Evolutionary conservation across 2,797 vertebrate species (phyloP), one percentile per base, ranked within the genome.

Genomic region (Cuculus canorus): DNA sequence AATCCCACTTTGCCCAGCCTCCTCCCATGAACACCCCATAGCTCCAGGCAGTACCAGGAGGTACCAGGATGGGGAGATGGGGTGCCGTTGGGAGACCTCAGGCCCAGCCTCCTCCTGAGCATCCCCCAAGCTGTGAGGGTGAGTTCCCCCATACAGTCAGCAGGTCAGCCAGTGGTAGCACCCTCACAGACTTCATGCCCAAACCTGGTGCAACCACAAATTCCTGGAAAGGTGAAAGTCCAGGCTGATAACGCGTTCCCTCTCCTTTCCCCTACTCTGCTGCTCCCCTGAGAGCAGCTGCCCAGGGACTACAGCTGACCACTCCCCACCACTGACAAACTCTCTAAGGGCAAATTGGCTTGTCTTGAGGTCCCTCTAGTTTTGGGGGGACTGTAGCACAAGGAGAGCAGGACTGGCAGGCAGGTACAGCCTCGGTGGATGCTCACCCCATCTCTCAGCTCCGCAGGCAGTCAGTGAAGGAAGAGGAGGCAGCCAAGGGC

Each of bases 401-500:
- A 48, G 10, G 10, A 37, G 37, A 59, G 50, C 5, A n/a, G 64
- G 53, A 39, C 57, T 86, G 56, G 41, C 11, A 52, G 72, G 57
- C 1, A 3, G 43, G 41, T 64, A 22, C 41, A 53, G n/a, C 28
- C 47, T 16, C 4, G 22, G 27, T 3, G 2, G 54, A 39, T 11
- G 18, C 75, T 98, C 37, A 97, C 7, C 32, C 12, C 41, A 3
- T 8, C 37, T 16, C 88, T 89, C 68, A 98, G 97, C 96, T 98
- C 76, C 97, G 97, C 90, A 97, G 97, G 85, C 90, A 97, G 81
- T 97, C 96, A 0, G 92, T 86, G 86, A 97, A 97, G 82, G 96
- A 97, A 68, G 94, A 96, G 6, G 94, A 96, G 64, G 35, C 81
- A 7, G 10, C 76, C 0, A 22, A 1, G 3, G 9, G 4, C 66